Evolutionary conservation across 2,797 vertebrate species (phyloP).

Genomic region (Enteromius argenteus): DNA sequence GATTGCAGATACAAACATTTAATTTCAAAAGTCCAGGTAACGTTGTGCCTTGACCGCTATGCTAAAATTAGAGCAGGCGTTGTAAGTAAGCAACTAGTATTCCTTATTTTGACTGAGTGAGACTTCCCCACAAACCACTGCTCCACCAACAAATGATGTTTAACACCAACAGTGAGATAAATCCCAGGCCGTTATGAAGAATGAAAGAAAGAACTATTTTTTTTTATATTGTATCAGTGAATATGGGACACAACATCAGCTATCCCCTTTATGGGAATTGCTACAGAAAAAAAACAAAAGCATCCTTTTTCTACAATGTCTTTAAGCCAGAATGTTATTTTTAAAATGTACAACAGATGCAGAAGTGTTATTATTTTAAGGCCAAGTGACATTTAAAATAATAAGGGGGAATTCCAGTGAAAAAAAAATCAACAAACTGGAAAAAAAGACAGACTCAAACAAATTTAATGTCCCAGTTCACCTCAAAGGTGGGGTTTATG

Average conservation of each 20-base stretch:
- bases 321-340: slow-evolving; percentile 25
- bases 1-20: neutral
- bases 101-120: neutral
- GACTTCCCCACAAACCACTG: neutral
- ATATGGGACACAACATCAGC: neutral
- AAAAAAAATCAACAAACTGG: neutral
- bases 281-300: neutral
- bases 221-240: neutral
- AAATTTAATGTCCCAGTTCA: slow-evolving; percentile 31
- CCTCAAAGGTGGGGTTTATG: slow-evolving; percentile 28
- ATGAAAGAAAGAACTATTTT: neutral
- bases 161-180: neutral
- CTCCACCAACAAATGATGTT: neutral
- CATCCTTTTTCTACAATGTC: neutral
- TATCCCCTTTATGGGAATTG: neutral
- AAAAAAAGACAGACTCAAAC: neutral
- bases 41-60: neutral
- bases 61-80: neutral
- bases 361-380: slow-evolving; percentile 31
- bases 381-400: slow-evolving; percentile 16
- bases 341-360: slow-evolving; percentile 49
- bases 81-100: neutral
- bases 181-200: neutral
- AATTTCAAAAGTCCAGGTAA: slow-evolving; percentile 19
- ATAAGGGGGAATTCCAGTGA: slow-evolving; percentile 44